These are phyloP conservation scores for Drosophila nigrodunni DNA, from an alignment of 1,140 invertebrate species.

Conservation along the genomic window DNA sequence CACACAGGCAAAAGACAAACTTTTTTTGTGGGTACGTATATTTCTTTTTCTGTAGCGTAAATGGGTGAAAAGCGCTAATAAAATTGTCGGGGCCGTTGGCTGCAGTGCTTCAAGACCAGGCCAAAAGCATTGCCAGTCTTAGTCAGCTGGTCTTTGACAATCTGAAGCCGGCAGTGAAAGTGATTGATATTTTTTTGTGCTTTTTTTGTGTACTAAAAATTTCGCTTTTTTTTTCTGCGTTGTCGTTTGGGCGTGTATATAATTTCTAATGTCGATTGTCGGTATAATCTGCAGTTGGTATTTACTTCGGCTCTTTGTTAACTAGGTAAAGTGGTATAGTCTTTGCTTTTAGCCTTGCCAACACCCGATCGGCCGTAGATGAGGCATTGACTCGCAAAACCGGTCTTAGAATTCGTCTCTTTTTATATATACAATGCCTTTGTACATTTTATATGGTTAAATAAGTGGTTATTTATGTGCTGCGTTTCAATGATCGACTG, in stretches of 20 bases:
- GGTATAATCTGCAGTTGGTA: conserved; percentile 12
- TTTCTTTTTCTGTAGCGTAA: conserved; percentile 59
- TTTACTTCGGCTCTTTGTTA: conserved; percentile 9
- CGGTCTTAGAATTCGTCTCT: conserved; percentile 26
- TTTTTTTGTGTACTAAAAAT: conserved; percentile 49
- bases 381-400: conserved; percentile 21
- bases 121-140: conserved; percentile 13
- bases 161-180: conserved; percentile 66
- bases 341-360: conserved; percentile 28
- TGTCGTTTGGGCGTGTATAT: conserved; percentile 36
- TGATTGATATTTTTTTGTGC: conserved; percentile 71
- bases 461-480: conserved; percentile 31
- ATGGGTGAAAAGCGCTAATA: conserved; percentile 74
- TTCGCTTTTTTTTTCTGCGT: conserved; percentile 61
- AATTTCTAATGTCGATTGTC: conserved; percentile 54
- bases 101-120: conserved; percentile 23
- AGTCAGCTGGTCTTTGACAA: conserved; percentile 60
- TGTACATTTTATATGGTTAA: conserved; percentile 21
- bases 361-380: conserved; percentile 13
- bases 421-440: neutral
- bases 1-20: conserved; percentile 34
- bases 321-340: conserved; percentile 17
- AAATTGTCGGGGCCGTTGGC: conserved; percentile 54
- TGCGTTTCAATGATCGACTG: conserved; percentile 13
- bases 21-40: conserved; percentile 51